Evolutionary conservation across 2,113 vertebrate species (phyloP), one percentile per base, ranked within the genome.

Genomic region (Carassius gibelio): DNA sequence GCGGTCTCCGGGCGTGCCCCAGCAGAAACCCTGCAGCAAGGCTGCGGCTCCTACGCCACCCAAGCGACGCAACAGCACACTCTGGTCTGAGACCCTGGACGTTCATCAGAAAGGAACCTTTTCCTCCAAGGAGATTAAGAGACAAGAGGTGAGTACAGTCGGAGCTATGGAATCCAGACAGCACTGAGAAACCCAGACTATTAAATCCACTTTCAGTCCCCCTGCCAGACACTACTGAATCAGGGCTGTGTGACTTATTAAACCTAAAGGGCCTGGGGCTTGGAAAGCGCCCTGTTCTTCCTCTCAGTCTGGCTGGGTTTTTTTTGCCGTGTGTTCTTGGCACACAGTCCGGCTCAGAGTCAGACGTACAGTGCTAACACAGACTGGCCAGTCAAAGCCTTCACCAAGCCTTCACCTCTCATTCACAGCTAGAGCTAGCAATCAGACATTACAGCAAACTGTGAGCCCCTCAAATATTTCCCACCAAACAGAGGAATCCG

Each of bases 51-150:
- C 97, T 0, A 97, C 96, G 0, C 97, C 98, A 17, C 94, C 97
- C 0, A 99, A 98, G 84, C 96, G 97, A 87, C 95, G 98, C 82
- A 99, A 95, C 93, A 99, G 97, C 0, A 95, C 92, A 0, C 94
- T 99, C 1, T 99, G 98, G 98, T 99, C 97, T 0, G 98, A 99
- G 90, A 99, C 91, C 6, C 66, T 98, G 69, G 97, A 99, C 9
- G 87, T 95, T 89, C 96, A 92, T 90, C 97, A 94, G 87, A 99
- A 98, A 30, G 96, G 97, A 34, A 95, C 96, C n/a, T 94, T 99
- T 88, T 98, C 97, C 86, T 94, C 95, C 90, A 96, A 96, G 89
- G 98, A 99, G 92, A 99, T 99, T 87, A 99, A 97, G 69, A 95
- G 97, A 42, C 98, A 99, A 88, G 98, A 99, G 97, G 98, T 99